Conservation (phyloP, 1,140 invertebrate species). For the Calliphora vicina region DNA sequence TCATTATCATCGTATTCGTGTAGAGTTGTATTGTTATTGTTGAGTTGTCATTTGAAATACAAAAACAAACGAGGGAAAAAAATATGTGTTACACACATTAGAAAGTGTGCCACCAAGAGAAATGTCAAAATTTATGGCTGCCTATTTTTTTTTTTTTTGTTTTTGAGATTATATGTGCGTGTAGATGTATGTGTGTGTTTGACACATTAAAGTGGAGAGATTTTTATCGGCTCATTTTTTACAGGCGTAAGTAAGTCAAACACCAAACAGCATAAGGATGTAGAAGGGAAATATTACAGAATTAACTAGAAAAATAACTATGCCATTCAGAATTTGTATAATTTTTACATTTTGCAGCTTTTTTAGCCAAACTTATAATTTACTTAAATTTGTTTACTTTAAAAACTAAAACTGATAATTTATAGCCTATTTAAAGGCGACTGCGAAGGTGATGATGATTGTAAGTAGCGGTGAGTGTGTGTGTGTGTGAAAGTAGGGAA, state of each 20-base stretch:
- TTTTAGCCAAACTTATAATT: too few species aligned
- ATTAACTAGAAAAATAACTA: not conserved
- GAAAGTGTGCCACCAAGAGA: constrained; percentile 12
- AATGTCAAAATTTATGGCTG: not conserved
- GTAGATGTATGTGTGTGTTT: not conserved
- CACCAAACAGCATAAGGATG: not conserved
- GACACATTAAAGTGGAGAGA: constrained; percentile 2
- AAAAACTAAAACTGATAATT: not conserved
- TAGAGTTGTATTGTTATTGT: not conserved
- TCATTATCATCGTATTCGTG: not conserved
- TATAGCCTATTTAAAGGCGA: not conserved
- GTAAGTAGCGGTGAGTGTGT: not conserved
- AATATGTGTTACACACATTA: not conserved
- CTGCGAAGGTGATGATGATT: not conserved
- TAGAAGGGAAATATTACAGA: not conserved
- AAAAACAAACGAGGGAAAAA: not conserved
- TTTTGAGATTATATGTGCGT: too few species aligned
- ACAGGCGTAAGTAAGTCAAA: constrained; percentile 8
- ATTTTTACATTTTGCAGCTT: not conserved
- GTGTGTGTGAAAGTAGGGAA: too few species aligned
- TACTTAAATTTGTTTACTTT: too few species aligned
- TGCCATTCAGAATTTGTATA: not conserved
- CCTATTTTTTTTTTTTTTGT: not conserved
- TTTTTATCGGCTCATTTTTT: not conserved
- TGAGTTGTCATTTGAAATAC: not conserved